Conservation (phyloP, 1,140 invertebrate species). For the Pomacea maculata region DNA sequence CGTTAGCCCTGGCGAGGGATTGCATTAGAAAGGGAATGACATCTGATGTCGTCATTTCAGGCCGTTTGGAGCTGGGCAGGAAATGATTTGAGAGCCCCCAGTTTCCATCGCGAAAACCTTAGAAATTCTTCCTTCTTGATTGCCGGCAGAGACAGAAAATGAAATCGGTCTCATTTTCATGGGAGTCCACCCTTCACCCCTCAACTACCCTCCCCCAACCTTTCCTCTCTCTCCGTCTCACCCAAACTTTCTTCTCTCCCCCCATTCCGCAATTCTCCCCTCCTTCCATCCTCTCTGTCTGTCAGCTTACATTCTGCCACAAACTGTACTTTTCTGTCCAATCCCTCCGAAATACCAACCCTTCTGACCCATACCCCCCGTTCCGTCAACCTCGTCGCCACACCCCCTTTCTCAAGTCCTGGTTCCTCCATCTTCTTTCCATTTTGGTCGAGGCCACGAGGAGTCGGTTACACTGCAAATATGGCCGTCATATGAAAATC, state of each 20-base stretch:
- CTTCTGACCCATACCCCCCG: background rate
- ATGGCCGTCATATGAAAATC: too few species aligned
- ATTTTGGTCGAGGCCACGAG: background rate
- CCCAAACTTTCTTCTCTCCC: too few species aligned
- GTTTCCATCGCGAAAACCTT: background rate
- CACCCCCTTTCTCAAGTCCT: background rate
- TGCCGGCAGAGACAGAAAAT: too few species aligned
- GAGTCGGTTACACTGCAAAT: too few species aligned
- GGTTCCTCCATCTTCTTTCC: background rate
- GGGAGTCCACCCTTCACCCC: background rate
- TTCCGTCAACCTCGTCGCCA: background rate
- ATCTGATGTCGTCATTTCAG: constrained; percentile 1
- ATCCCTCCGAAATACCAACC: background rate
- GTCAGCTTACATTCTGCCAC: background rate
- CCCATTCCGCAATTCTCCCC: background rate
- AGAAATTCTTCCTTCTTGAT: too few species aligned
- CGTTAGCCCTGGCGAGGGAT: background rate
- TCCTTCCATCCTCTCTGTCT: background rate
- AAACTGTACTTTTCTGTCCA: background rate
- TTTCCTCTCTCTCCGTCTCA: background rate
- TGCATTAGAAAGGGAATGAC: constrained; percentile 9
- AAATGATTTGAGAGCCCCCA: constrained; percentile 6
- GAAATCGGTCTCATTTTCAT: too few species aligned
- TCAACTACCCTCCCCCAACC: background rate
- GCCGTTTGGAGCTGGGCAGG: background rate